A percentile compares a stretch with the other conserved stretches of the same genome.
These are phyloP conservation scores for Himalopsyche tibetana DNA, from an alignment of 2,888 invertebrate species.

Conservation along the genomic window DNA sequence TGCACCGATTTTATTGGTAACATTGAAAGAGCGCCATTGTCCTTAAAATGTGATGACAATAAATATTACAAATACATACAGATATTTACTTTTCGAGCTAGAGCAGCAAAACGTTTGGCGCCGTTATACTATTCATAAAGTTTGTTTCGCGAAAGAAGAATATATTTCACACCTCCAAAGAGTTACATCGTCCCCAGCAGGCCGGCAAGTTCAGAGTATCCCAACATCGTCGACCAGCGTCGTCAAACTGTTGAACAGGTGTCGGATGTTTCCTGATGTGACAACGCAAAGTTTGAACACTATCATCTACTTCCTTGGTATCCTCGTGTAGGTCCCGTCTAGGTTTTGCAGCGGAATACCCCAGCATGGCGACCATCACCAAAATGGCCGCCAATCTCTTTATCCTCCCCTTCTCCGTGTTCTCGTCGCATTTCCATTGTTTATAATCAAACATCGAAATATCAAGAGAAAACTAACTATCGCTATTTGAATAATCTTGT, in stretches of 20 bases:
- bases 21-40: not conserved
- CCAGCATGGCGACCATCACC: constrained; percentile 18
- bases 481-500: no score
- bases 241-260: constrained; percentile 79
- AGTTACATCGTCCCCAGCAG: constrained; percentile 90
- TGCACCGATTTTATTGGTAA: no score
- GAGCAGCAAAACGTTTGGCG: no score
- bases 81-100: no score
- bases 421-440: no score
- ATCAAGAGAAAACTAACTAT: no score
- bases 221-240: constrained; percentile 83
- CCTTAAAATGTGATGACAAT: not conserved
- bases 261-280: constrained; percentile 9
- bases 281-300: not conserved
- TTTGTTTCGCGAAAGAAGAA: not conserved
- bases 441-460: no score
- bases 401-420: not conserved
- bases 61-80: no score
- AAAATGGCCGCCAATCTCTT: constrained; percentile 35
- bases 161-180: constrained; percentile 81
- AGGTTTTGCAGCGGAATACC: not conserved
- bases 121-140: no score
- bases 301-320: not conserved
- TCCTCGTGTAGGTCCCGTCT: no score
- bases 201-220: constrained; percentile 85